Base-by-base conservation (phyloP, 2,797 vertebrate genomes). In the Nyctalus aviator region DNA sequence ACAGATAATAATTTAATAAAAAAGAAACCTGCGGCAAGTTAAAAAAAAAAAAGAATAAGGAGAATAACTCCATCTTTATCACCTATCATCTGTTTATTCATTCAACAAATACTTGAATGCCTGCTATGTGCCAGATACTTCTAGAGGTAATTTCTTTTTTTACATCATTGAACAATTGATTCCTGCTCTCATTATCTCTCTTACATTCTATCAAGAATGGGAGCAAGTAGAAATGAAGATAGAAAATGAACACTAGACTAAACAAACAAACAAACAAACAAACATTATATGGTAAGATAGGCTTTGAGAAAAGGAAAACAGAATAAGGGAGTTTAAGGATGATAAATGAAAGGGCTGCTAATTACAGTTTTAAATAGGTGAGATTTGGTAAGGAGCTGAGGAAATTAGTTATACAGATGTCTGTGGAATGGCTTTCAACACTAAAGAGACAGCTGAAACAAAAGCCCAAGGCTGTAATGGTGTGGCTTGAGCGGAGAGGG, bases 231-330 rank as follows among this genome's bases (percentile, higher is more conserved):
- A 72, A 68, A 14, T 18, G 35, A 88, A 73, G 12, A 59, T n/a
- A 86, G n/a, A 64, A 83, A 69, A 69, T 68, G 30, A 69, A 46
- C 14, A 86, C 21, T 17, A 87, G 11, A 17, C 17, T 44, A 69
- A 64, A 72, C n/a, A 82, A 73, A 73, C 12, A 72, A 46, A 46
- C 44, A 81, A 73, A 73, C 12, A 72, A 76, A 18, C 30, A 68
- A 66, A 66, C n/a, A 18, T n/a, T 73, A 18, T 25, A n/a, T 27
- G 9, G 20, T 44, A 32, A 48, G 27, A 50, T 0, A 79, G 73
- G 12, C 17, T 57, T 90, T 53, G 3, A 95, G 53, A 73, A 86
- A 88, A 83, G 35, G 57, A 92, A 91, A 79, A 44, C 44, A 57
- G 25, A 77, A 12, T 17, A 75, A 68, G 41, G 8, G 53, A 17